Base-by-base conservation (phyloP, 2,113 vertebrate species). In the Python bivittatus region DNA sequence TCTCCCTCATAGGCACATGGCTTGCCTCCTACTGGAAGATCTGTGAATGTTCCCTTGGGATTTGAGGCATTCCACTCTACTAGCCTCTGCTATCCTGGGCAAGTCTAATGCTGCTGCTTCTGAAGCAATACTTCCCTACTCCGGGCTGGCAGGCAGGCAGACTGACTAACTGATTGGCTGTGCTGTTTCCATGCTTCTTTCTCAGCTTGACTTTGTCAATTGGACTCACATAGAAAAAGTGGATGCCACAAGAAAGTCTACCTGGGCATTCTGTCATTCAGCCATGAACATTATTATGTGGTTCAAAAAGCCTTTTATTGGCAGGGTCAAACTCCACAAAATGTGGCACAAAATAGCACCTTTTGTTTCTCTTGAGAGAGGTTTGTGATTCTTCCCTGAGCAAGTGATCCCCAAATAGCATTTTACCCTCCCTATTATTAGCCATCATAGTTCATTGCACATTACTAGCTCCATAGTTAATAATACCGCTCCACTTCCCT, bases 261-360 rank as follows among this genome's bases (percentile, higher is more conserved):
- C 48, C 64, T 60, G 1, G 38, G 38, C 23, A 29, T 56, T 57
- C 22, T n/a, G n/a, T 52, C 44, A 83, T 58, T 91, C 90, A 85
- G 29, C 20, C 56, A 85, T 33, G 33, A 48, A 54, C 25, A 64
- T 58, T 23, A 25, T 25, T 20, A 54, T 17, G 23, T 64, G 88
- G 88, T 85, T 89, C 22, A 68, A 92, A 84, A 92, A 87, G 58
- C 22, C 72, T 89, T 83, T 89, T 56, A 89, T 92, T 92, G 91
- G n/a, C 57, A 92, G 42, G 56, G 61, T 85, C 44, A 89, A 86
- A 48, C 56, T 64, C 88, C 57, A 53, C 60, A 52, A 89, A 89
- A 89, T 22, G 33, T 64, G 57, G 57, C 33, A 25, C 17, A 13
- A 22, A 84, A 60, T 48, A 56, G 48, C 79, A 57, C 29, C 29